A percentile compares a stretch with the other conserved stretches of the same genome.
phyloP scores from a whole-genome alignment of 2,797 vertebrate genomes.

The Tinamus major region DNA sequence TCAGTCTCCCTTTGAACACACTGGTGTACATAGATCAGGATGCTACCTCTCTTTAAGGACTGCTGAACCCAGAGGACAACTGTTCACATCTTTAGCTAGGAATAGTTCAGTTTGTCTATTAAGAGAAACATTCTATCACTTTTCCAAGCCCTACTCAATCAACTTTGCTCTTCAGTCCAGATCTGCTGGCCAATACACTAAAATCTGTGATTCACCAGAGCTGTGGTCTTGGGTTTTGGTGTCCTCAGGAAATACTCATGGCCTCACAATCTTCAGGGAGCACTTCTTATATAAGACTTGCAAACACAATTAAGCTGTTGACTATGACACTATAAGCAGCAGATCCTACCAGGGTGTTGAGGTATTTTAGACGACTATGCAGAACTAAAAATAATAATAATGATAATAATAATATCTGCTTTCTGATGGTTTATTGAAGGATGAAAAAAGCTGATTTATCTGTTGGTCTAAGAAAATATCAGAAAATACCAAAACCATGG shows the following conservation, averaged over 20 bases:
- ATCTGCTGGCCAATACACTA: background rate
- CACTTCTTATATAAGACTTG: background rate
- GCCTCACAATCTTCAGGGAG: background rate
- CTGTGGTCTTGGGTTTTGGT: background rate
- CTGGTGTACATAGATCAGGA: background rate
- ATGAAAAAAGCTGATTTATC: background rate
- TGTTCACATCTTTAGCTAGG: background rate
- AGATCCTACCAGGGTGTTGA: background rate
- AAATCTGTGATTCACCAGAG: background rate
- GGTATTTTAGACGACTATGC: background rate
- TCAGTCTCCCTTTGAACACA: fast-evolving
- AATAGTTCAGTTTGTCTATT: background rate
- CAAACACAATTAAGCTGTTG: background rate
- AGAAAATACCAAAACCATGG: background rate
- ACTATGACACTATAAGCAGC: background rate
- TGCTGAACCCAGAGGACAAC: background rate
- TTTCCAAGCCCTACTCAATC: background rate
- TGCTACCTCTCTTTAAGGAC: background rate
- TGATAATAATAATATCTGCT: background rate
- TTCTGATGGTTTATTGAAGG: background rate
- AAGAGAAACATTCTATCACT: background rate
- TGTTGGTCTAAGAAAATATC: fast-evolving
- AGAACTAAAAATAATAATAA: background rate
- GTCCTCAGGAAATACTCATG: background rate
- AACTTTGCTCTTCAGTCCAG: background rate